Base-by-base conservation (phyloP, 2,888 invertebrate species). In the Cheilosia soror region DNA sequence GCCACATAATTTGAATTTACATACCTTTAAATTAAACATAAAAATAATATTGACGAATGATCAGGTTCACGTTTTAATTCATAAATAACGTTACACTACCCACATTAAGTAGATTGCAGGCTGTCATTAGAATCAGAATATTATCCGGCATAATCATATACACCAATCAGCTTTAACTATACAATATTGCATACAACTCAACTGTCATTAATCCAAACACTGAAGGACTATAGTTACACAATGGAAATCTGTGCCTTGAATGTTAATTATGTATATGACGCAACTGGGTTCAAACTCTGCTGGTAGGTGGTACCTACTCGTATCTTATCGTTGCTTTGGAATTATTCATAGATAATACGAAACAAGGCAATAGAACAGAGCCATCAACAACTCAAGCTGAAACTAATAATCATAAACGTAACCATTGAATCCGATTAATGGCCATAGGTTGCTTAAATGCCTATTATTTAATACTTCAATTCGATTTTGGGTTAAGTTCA, bases 141-240 rank as follows among this genome's bases (percentile, higher is more conserved):
- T 31, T 31, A 63, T 31, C 47, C 13, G 15, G 13, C 31, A 15
- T 63, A 47, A 47, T 63, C 44, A 31, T 47, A 63, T 11, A 31
- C 47, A 47, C 15, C 62, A 63, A 63, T 63, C 31, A 63, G 62
- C 47, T 47, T 31, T 15, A 31, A 44, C 15, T 27, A 20, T 20
- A 20, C 20, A 42, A 27, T 63, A 63, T 44, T 47, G 47, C 47
- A 20, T 63, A 20, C 25, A 5, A 11, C 27, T 51, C 31, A 15
- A n/a, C 42, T 44, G 62, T 29, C 62, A 63, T 47, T 47, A 47
- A 63, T 63, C 15, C 31, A 6, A 31, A 47, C 31, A 47, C 31
- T 7, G 9, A 62, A 27, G 15, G 27, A 27, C 25, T 27, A 29
- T n/a, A 27, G 42, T 29, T 40, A 60, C 42, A 29, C 42, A 27